Percentiles rank a stretch among this genome's conserved stretches.
phyloP scores from a whole-genome alignment of 2,888 invertebrate genomes.

The Acrocyrtus sp. region DNA sequence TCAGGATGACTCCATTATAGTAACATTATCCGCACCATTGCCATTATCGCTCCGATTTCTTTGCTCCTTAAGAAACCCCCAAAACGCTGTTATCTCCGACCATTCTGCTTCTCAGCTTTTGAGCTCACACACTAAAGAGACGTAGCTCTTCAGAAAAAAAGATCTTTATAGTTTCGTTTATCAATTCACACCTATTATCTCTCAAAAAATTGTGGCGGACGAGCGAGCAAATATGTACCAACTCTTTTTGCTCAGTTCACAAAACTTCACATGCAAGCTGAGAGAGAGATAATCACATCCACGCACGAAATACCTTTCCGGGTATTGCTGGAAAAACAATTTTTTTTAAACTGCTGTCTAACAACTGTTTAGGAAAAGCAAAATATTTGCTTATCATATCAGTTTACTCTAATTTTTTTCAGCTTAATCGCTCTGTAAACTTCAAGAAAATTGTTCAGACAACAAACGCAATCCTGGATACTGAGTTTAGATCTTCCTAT shows the following conservation, averaged over 20 bases:
- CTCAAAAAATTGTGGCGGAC: background rate
- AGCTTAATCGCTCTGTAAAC: slow-evolving; percentile 15
- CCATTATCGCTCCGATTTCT: background rate
- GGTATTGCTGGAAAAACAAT: background rate
- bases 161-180: too few relatives aligned
- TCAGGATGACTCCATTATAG: slow-evolving; percentile 13
- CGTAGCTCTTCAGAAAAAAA: background rate
- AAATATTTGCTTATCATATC: slow-evolving; percentile 30
- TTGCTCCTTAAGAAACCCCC: background rate
- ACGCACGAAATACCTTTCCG: background rate
- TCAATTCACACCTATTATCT: too few relatives aligned
- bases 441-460: too few relatives aligned
- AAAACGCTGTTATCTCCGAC: background rate
- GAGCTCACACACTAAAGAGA: too few relatives aligned
- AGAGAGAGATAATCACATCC: background rate
- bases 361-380: slow-evolving; percentile 9
- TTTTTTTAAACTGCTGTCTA: background rate
- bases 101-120: too few relatives aligned
- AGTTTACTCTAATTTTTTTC: background rate
- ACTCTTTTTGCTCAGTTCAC: background rate
- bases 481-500: too few relatives aligned
- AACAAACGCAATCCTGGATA: too few relatives aligned
- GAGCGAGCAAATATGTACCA: background rate
- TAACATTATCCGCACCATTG: background rate
- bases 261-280: too few relatives aligned